Percentiles rank a stretch among this genome's conserved stretches.
Evolutionary conservation across 2,888 invertebrate species (phyloP).

Genomic region (Tortricodes alternella): DNA sequence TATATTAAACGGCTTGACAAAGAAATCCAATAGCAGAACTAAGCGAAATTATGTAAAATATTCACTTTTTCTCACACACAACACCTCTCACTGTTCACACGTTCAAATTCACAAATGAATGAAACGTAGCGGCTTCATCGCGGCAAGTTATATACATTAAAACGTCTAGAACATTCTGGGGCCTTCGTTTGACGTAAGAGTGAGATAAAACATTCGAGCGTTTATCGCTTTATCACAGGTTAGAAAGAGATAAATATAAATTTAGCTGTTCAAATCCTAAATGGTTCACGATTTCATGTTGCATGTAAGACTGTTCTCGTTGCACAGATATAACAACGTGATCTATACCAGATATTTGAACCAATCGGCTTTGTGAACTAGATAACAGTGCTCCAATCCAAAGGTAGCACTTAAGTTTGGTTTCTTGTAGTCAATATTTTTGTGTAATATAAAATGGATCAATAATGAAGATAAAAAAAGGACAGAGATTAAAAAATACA

Average conservation of each 20-base stretch:
- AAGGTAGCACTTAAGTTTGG: neutral
- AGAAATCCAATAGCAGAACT: conserved; percentile 50
- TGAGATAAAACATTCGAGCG: conserved; percentile 52
- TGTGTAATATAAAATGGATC: conserved; percentile 12
- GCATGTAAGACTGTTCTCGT: conserved; percentile 18
- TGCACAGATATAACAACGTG: neutral
- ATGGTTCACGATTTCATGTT: conserved; percentile 24
- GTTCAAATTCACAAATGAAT: conserved; percentile 75
- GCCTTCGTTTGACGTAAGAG: conserved; percentile 67
- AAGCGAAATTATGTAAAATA: conserved; percentile 49
- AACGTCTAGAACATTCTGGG: conserved; percentile 87
- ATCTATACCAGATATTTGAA: neutral
- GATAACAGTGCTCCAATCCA: neutral
- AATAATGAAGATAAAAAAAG: conserved; percentile 1
- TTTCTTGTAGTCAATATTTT: conserved; percentile 4
- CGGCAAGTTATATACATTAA: conserved; percentile 85
- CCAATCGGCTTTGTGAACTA: conserved; percentile 8
- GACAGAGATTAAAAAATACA: no score
- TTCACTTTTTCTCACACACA: conserved; percentile 51
- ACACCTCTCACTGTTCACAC: conserved; percentile 69
- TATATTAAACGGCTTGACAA: conserved; percentile 40
- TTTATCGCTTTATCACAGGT: conserved; percentile 16
- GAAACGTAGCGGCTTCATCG: conserved; percentile 80
- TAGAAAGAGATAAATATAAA: conserved; percentile 73
- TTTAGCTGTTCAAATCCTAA: conserved; percentile 27